Evolutionary conservation across 2,797 vertebrate genomes (phyloP).

Genomic region (Microctenopoma stevenorrisi): DNA sequence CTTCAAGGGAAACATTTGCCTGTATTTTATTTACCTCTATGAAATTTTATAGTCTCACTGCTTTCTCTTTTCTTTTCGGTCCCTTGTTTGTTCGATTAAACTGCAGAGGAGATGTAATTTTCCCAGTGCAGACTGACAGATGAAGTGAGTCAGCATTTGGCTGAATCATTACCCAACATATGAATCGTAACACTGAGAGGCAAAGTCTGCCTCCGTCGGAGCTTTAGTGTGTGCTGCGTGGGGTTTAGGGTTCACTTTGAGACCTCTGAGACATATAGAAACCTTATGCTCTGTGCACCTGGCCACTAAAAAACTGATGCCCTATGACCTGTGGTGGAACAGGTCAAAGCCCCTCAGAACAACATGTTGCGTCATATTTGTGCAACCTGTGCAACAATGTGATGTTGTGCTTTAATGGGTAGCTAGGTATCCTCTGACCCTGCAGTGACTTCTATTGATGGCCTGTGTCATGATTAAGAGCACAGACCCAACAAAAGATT

Average conservation of each 20-base stretch:
- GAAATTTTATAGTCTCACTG: constrained; percentile 1
- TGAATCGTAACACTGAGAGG: constrained; percentile 25
- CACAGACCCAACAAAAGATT: too few relatives aligned
- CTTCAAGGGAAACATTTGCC: background rate
- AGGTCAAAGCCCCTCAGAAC: too few relatives aligned
- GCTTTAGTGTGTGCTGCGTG: background rate
- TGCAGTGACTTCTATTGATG: too few relatives aligned
- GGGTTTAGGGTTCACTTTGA: constrained; percentile 9
- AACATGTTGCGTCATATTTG: too few relatives aligned
- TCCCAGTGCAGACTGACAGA: constrained; percentile 55
- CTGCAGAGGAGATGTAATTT: constrained; percentile 48
- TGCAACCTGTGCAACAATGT: too few relatives aligned
- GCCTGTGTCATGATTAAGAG: too few relatives aligned
- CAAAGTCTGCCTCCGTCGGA: background rate
- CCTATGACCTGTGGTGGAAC: too few relatives aligned
- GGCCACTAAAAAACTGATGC: too few relatives aligned
- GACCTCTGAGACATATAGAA: background rate
- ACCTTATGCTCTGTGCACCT: background rate
- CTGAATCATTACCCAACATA: constrained; percentile 48
- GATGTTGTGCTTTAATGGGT: too few relatives aligned
- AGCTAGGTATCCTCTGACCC: too few relatives aligned
- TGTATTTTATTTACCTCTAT: constrained; percentile 1
- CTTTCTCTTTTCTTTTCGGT: background rate
- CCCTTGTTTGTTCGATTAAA: constrained; percentile 68
- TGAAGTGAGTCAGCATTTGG: constrained; percentile 66